A percentile compares a stretch with the other conserved stretches of the same genome.
These are phyloP conservation scores for Pyralis farinalis DNA, from an alignment of 2,888 invertebrate genomes.

Conservation along the genomic window DNA sequence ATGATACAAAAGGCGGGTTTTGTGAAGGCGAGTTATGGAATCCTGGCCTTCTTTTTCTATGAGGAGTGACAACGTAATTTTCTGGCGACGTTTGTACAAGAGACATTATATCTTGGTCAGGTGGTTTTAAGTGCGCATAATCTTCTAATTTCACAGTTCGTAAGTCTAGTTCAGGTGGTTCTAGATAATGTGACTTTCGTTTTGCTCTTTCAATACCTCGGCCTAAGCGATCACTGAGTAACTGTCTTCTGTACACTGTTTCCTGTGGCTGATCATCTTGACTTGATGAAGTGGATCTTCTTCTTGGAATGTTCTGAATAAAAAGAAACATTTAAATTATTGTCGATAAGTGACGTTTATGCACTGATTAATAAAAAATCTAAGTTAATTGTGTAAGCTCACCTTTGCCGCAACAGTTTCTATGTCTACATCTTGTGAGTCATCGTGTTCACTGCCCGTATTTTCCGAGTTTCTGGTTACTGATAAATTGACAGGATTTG, in stretches of 20 bases:
- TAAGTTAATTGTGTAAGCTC: slow-evolving; percentile 17
- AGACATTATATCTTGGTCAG: slow-evolving; percentile 85
- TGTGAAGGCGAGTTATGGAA: slow-evolving; percentile 94
- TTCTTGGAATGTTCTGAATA: slow-evolving; percentile 64
- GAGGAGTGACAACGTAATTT: slow-evolving; percentile 93
- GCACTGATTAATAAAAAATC: too few species aligned
- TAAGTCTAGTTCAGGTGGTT: slow-evolving; percentile 86
- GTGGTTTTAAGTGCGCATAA: slow-evolving; percentile 83
- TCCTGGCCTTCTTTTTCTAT: slow-evolving; percentile 91
- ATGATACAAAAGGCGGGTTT: slow-evolving; percentile 93
- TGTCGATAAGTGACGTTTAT: too few species aligned
- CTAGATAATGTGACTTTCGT: slow-evolving; percentile 83
- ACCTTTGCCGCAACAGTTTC: slow-evolving; percentile 79
- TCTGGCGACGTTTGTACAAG: slow-evolving; percentile 87
- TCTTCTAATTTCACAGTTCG: slow-evolving; percentile 84
- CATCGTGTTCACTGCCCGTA: slow-evolving; percentile 80
- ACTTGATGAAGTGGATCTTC: slow-evolving; percentile 75
- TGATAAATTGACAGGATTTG: slow-evolving; percentile 91
- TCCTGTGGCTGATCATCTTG: slow-evolving; percentile 76
- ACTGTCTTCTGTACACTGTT: slow-evolving; percentile 81
- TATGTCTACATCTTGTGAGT: slow-evolving; percentile 76
- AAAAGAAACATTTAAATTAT: neutral
- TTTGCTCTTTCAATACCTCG: slow-evolving; percentile 83
- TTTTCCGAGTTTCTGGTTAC: slow-evolving; percentile 79
- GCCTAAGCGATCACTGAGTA: slow-evolving; percentile 82